Evolutionary conservation across 2,113 vertebrate genomes (phyloP).

Genomic region (Thomomys bottae): DNA sequence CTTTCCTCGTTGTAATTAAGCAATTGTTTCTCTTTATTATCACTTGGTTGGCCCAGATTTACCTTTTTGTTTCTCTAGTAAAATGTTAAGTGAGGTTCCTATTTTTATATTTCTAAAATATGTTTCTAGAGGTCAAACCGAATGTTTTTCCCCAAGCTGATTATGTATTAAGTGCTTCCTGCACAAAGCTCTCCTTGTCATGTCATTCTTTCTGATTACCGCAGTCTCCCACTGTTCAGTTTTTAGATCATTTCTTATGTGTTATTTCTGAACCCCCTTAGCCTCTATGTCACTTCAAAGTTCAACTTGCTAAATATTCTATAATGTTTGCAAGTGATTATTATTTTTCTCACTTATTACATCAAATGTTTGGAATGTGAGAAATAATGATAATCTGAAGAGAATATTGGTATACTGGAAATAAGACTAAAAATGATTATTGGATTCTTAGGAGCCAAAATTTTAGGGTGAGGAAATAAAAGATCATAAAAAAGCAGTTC

Average conservation of each 20-base stretch:
- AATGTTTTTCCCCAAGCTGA: conserved; percentile 73
- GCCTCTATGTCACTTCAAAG: conserved; percentile 70
- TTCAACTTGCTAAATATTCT: conserved; percentile 78
- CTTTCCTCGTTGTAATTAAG: conserved; percentile 14
- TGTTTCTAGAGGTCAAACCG: conserved; percentile 82
- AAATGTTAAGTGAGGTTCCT: conserved; percentile 77
- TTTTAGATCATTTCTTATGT: conserved; percentile 80
- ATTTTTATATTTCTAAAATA: conserved; percentile 80
- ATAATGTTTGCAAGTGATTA: conserved; percentile 45
- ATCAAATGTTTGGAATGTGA: conserved; percentile 37
- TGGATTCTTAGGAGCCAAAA: conserved; percentile 40
- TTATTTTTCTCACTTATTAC: conserved; percentile 48
- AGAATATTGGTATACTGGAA: background rate
- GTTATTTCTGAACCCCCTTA: conserved; percentile 75
- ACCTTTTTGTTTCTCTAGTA: conserved; percentile 74
- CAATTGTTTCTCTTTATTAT: conserved; percentile 50
- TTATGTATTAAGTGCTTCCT: conserved; percentile 78
- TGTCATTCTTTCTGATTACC: conserved; percentile 82
- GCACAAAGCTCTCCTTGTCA: conserved; percentile 81
- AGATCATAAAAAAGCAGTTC: background rate
- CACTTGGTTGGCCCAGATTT: conserved; percentile 68
- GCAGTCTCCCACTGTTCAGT: conserved; percentile 81
- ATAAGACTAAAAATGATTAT: background rate
- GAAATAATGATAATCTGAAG: conserved; percentile 12
- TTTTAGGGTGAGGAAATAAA: conserved; percentile 5